Conservation (phyloP, 1,140 invertebrate genomes). For the Drosophila tani region DNA sequence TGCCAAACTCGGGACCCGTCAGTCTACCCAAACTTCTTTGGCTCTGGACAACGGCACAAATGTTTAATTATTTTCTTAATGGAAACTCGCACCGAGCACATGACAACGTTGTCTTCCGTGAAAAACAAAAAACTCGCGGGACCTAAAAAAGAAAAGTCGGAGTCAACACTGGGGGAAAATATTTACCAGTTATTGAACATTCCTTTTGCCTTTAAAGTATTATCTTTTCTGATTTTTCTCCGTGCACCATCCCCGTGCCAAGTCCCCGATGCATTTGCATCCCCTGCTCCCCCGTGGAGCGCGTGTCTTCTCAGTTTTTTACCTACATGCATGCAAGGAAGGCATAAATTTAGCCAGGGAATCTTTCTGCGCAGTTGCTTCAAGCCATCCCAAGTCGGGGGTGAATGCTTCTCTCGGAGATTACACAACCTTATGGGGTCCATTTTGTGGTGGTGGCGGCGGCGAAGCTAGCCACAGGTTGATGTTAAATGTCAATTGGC, state of each 20-base stretch:
- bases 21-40: conserved; percentile 16
- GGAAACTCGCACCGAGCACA: conserved; percentile 73
- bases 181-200: neutral
- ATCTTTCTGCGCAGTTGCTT: conserved; percentile 65
- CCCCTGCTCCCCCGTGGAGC: conserved; percentile 63
- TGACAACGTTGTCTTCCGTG: conserved; percentile 75
- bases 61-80: conserved; percentile 84
- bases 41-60: conserved; percentile 63
- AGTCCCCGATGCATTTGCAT: conserved; percentile 24
- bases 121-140: conserved; percentile 51
- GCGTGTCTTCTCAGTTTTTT: conserved; percentile 64
- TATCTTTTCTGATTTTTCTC: neutral
- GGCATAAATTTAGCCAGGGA: conserved; percentile 22
- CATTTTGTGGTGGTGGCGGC: conserved; percentile 21
- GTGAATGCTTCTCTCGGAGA: conserved; percentile 31
- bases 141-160: conserved; percentile 19
- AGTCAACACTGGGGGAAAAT: conserved; percentile 23
- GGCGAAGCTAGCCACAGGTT: conserved; percentile 67
- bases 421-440: conserved; percentile 44
- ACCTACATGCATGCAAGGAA: conserved; percentile 29
- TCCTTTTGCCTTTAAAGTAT: neutral
- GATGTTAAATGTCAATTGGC: conserved; percentile 83
- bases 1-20: conserved; percentile 36
- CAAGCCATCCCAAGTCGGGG: conserved; percentile 14
- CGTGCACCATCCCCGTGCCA: conserved; percentile 24